Conservation (phyloP, 2,888 invertebrate genomes). For the Tiliacea aurago region DNA sequence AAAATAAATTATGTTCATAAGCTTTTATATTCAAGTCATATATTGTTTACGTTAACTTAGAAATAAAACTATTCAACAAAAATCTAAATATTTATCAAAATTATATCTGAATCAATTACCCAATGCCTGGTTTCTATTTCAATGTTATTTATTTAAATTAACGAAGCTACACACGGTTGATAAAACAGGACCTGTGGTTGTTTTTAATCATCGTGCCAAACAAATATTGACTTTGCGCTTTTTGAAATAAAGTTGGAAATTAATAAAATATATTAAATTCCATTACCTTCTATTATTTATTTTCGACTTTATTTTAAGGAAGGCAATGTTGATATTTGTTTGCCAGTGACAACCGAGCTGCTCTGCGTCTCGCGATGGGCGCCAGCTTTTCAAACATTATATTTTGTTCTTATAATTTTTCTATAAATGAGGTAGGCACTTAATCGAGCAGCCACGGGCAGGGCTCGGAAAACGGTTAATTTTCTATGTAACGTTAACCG, state of each 20-base stretch:
- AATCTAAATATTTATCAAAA: not conserved
- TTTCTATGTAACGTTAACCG: too few relatives aligned
- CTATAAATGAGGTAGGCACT: conserved; percentile 3
- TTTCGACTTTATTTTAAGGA: not conserved
- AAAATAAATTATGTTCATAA: not conserved
- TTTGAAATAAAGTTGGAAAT: not conserved
- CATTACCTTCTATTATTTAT: not conserved
- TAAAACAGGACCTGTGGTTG: not conserved
- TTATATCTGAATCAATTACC: not conserved
- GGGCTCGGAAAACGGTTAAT: too few relatives aligned
- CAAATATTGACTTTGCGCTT: not conserved
- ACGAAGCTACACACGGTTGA: not conserved
- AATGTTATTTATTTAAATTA: not conserved
- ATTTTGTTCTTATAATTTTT: not conserved
- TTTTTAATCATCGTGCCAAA: not conserved
- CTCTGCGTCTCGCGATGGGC: not conserved
- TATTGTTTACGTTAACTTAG: not conserved
- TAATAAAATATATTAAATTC: not conserved
- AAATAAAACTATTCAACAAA: not conserved
- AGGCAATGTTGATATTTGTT: not conserved
- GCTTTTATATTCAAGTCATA: not conserved
- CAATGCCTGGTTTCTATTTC: not conserved
- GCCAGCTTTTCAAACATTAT: not conserved
- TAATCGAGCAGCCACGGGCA: not conserved
- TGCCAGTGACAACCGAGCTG: not conserved